phyloP scores from a whole-genome alignment of 2,113 vertebrate genomes.

The Desmodus rotundus region DNA sequence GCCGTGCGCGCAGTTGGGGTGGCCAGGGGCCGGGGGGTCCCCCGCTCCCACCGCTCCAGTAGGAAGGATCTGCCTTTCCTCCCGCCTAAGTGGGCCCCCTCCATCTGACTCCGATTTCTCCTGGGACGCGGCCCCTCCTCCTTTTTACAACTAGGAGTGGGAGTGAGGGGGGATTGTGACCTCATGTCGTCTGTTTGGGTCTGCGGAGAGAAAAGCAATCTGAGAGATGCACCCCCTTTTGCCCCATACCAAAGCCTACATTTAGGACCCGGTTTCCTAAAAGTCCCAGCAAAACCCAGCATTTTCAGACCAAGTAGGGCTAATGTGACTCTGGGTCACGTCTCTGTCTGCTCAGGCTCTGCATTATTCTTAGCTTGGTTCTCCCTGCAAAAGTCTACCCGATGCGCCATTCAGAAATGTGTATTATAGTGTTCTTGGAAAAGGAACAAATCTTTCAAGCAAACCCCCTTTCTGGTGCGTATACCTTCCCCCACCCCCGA shows the following conservation, averaged over 20 bases:
- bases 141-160: neutral
- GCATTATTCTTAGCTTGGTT: neutral
- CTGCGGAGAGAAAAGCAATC: neutral
- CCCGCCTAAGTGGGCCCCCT: neutral
- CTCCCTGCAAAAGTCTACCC: neutral
- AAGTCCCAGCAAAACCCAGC: neutral
- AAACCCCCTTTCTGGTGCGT: slow-evolving; percentile 43
- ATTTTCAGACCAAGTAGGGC: neutral
- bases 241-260: neutral
- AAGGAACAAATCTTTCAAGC: slow-evolving; percentile 25
- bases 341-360: neutral
- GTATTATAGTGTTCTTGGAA: slow-evolving; percentile 20
- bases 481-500: neutral
- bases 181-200: slow-evolving; percentile 12
- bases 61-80: slow-evolving; percentile 4
- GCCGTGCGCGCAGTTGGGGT: neutral
- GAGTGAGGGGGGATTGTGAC: neutral
- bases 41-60: neutral
- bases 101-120: neutral
- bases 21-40: neutral
- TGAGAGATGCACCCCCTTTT: neutral
- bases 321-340: neutral
- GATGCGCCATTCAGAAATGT: neutral
- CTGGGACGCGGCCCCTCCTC: neutral
- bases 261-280: neutral